Base-by-base conservation (phyloP, 2,113 vertebrate species). In the Platichthys flesus region DNA sequence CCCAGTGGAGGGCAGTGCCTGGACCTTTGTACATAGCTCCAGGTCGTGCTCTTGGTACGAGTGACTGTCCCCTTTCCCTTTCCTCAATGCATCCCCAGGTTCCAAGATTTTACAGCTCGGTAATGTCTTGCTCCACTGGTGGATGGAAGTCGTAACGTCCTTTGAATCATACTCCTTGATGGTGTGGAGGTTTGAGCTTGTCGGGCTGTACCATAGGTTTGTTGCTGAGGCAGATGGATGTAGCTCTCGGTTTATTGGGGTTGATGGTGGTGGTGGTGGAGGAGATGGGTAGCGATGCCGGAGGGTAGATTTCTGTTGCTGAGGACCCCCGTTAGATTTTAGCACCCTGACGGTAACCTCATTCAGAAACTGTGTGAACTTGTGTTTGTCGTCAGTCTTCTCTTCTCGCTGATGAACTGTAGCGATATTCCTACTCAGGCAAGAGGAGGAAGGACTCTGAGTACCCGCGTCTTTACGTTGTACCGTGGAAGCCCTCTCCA, bases 341-440 rank as follows among this genome's bases (percentile, higher is more conserved):
- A 98, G 87, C 37, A 98, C 96, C 63, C 95, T 94, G 81, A 89
- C 86, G 0, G 95, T 95, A 68, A 98, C 95, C 83, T 98, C 96
- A 77, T 99, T 96, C 56, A 98, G 91, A 92, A 99, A 97, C 78
- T 96, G 93, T 20, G 97, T 97, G 85, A 98, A 99, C 83, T 95
- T 96, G 21, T 94, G 93, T 78, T 94, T 96, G 85, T 95, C 91
- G 55, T 96, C 91, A 23, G 89, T 93, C 68, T 94, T 94, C 26
- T 85, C 49, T 28, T 90, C 94, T 67, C 87, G 55, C 40, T 93
- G 87, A 28, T 84, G 56, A 2, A 85, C 85, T 3, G 87, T 83
- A 23, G 93, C 45, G 7, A 88, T 76, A 79, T 90, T 91, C 13
- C 91, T 90, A 73, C 84, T 90, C 13, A 40, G 37, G 37, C 65